Conservation (phyloP, 1,140 invertebrate genomes). For the Plodia interpunctella region DNA sequence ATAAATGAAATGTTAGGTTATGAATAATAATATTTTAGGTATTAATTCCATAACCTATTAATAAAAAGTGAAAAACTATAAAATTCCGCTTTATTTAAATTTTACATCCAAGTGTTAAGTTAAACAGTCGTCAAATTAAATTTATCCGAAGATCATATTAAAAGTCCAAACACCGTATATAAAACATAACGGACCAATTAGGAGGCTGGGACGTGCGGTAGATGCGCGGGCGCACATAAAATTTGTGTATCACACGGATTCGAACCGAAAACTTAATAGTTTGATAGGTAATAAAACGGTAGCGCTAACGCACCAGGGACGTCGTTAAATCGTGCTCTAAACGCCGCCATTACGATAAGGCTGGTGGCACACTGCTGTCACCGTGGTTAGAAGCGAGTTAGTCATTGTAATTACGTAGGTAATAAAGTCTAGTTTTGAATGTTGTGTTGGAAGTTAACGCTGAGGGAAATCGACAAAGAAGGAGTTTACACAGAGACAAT, state of each 20-base stretch:
- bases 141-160: conserved; percentile 3
- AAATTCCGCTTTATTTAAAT: not conserved
- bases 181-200: conserved; percentile 10
- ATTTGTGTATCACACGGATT: conserved; percentile 15
- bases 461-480: no score
- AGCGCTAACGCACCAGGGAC: conserved; percentile 23
- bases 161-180: conserved; percentile 6
- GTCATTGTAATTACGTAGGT: no score
- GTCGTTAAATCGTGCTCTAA: conserved; percentile 32
- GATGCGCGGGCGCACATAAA: conserved; percentile 9
- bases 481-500: no score
- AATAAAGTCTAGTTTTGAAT: no score
- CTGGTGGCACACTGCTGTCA: not conserved
- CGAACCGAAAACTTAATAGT: conserved; percentile 11
- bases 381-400: not conserved
- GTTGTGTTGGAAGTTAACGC: no score
- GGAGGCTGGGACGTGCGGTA: not conserved
- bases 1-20: no score
- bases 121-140: not conserved
- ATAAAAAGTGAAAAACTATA: not conserved
- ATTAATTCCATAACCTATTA: not conserved
- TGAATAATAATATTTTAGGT: no score
- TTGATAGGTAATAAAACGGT: conserved; percentile 45
- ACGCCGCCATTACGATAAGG: conserved; percentile 32
- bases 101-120: conserved; percentile 6